Evolutionary conservation across 1,140 invertebrate species (phyloP).

Genomic region (Araneus ventricosus): DNA sequence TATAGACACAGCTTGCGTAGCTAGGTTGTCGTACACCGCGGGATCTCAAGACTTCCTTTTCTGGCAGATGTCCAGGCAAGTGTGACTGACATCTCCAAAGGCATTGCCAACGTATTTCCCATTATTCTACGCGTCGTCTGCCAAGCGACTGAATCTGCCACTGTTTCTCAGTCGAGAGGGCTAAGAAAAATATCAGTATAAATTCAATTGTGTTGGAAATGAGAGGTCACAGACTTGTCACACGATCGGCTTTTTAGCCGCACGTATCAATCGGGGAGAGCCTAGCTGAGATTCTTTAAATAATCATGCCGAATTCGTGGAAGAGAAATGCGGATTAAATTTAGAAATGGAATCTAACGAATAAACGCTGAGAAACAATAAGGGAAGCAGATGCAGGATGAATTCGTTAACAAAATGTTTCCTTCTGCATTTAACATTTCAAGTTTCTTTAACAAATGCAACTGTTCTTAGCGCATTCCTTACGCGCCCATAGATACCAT

Average conservation of each 20-base stretch:
- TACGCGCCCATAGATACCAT: too few species aligned
- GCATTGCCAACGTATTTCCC: constrained; percentile 8
- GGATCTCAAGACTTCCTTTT: not conserved
- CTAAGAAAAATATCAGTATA: constrained; percentile 16
- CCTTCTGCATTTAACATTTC: too few species aligned
- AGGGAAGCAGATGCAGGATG: not conserved
- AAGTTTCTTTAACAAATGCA: too few species aligned
- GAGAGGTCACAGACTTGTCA: constrained; percentile 24
- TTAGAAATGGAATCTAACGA: not conserved
- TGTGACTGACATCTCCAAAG: constrained; percentile 50
- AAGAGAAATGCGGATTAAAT: not conserved
- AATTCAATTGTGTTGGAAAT: constrained; percentile 41
- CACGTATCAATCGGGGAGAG: not conserved
- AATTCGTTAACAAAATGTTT: not conserved
- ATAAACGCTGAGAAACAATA: not conserved
- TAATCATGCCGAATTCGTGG: not conserved
- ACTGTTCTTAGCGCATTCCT: too few species aligned
- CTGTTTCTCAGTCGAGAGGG: not conserved
- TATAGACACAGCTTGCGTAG: constrained; percentile 48
- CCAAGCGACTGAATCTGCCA: constrained; percentile 35
- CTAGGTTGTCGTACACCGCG: not conserved
- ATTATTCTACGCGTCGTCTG: constrained; percentile 56
- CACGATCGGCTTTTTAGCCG: not conserved
- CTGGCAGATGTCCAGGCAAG: constrained; percentile 21
- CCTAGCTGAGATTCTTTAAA: not conserved